phyloP scores from a whole-genome alignment of 2,797 vertebrate genomes.

The Brotogeris chrysoptera region DNA sequence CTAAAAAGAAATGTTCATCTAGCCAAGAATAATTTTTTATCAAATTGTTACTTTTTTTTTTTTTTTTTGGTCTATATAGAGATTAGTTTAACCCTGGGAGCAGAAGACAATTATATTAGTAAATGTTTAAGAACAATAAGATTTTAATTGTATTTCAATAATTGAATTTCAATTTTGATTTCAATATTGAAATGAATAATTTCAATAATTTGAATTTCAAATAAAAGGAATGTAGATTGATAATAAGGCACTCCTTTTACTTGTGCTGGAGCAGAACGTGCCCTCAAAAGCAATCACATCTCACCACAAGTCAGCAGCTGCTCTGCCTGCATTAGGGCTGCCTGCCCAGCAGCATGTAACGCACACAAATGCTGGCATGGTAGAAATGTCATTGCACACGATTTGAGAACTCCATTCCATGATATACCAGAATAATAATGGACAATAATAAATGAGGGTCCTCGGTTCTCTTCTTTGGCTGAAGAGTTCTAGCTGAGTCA shows the following conservation, averaged over 20 bases:
- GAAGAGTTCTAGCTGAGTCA: conserved; percentile 6
- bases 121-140: background rate
- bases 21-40: background rate
- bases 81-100: background rate
- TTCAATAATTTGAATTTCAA: background rate
- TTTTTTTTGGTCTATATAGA: background rate
- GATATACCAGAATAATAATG: background rate
- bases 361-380: background rate
- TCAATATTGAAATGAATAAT: too few species aligned
- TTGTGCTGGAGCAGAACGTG: background rate
- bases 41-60: too few species aligned
- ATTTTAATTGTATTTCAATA: background rate
- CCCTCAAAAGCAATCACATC: accelerated
- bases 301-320: background rate
- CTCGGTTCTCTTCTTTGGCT: background rate
- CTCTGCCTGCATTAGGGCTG: background rate
- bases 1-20: background rate
- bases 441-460: background rate
- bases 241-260: background rate
- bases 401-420: background rate
- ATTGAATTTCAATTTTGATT: too few species aligned
- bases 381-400: background rate
- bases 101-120: background rate
- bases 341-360: background rate
- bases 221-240: background rate